Evolutionary conservation across 2,113 vertebrate genomes (phyloP).

Genomic region (Nestor notabilis): DNA sequence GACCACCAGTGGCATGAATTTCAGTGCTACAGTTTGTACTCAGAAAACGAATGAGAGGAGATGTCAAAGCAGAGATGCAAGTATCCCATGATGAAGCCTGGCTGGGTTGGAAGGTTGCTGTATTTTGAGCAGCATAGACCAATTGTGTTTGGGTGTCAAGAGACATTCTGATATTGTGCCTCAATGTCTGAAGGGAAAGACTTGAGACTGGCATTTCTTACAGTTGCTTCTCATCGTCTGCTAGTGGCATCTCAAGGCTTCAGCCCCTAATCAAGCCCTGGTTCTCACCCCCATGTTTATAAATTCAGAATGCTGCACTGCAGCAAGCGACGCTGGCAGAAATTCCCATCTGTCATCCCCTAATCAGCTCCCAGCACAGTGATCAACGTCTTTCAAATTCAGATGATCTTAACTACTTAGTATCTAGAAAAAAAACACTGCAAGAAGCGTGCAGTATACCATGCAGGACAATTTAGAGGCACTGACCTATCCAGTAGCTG

Average conservation of each 20-base stretch:
- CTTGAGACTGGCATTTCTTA: not conserved
- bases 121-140: not conserved
- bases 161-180: not conserved
- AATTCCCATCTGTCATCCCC: slow-evolving; percentile 34
- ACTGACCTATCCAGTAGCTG: not conserved
- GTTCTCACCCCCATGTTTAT: slow-evolving; percentile 37
- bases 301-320: slow-evolving; percentile 38
- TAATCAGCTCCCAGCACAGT: slow-evolving; percentile 32
- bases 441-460: not conserved
- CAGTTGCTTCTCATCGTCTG: not conserved
- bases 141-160: not conserved
- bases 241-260: not conserved
- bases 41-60: not conserved
- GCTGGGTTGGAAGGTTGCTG: not conserved
- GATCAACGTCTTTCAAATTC: slow-evolving; percentile 34
- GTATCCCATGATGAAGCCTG: not conserved
- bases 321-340: not conserved
- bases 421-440: not conserved
- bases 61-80: not conserved
- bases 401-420: not conserved
- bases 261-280: slow-evolving; percentile 27
- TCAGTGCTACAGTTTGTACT: not conserved
- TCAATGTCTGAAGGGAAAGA: not conserved
- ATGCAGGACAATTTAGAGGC: not conserved
- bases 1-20: not conserved